Evolutionary conservation across 2,113 vertebrate species (phyloP), one percentile per base, ranked within the genome.

Genomic region (Bettongia penicillata): DNA sequence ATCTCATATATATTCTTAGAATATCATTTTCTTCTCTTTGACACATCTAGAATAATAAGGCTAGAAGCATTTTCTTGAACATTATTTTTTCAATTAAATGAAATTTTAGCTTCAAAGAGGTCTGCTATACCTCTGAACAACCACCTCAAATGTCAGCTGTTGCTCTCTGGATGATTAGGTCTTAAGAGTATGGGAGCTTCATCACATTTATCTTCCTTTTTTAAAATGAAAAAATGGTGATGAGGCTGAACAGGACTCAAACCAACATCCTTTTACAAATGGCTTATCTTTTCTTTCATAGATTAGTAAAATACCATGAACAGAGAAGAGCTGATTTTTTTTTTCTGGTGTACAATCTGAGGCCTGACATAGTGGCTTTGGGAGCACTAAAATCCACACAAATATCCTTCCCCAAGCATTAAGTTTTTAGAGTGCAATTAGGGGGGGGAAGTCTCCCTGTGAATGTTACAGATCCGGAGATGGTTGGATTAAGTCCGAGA

Each of bases 281-380:
- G 16, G 0, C 26, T 31, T 91, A 68, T 68, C 22, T 96, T 94
- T 95, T 47, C 11, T 94, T 23, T 93, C 89, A 14, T 2, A 50
- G 9, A 2, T 55, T 91, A 90, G 90, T 92, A 49, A 95, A 91
- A 51, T 11, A n/a, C 5, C 24, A 84, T 12, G 53, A 2, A 89
- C 92, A 51, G 53, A 22, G 68, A n/a, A 48, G 22, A 57, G 43
- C 23, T 23, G 23, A 90, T 47, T 95, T 95, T 84, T 96, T 95
- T 57, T 52, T 53, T 92, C 48, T 93, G 8, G 93, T 94, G 37
- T n/a, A 5, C 0, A 47, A 2, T 57, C 2, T 26, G 90, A 91
- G 57, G 51, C 8, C 12, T n/a, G 14, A n/a, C 16, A 77, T n/a
- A 19, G 14, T 68, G n/a, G 12, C 31, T 77, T n/a, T 77, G 61